Evolutionary conservation across 1,140 invertebrate genomes (phyloP), one percentile per base, ranked within the genome.

Genomic region (Nephotettix cincticeps): DNA sequence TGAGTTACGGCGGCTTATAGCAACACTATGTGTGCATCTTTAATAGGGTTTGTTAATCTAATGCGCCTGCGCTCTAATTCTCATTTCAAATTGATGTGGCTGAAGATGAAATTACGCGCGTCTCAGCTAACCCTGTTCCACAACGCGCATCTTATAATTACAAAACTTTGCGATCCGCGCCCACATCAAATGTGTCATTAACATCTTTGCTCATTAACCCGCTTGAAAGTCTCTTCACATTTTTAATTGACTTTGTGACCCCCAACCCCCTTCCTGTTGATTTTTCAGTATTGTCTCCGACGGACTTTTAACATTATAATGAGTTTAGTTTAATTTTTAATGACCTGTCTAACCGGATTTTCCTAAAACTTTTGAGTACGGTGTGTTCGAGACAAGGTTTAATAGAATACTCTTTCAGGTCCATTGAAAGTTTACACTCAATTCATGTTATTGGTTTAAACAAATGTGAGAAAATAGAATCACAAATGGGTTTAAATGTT

Each of bases 21-120:
- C 47, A 69, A 51, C 45, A 21, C 61, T 40, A 65, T 32, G 63
- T 61, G 69, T 70, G 69, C 45, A 65, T 73, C 72, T 73, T 73
- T 73, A 73, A 73, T 73, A 73, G 63, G 36, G 69, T 73, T 73
- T 73, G 72, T 73, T 73, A 70, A 73, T 73, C 68, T 71, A 71
- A 73, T 71, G 72, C 45, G 64, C 32, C n/a, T 51, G 69, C 58
- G 63, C 72, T 21, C 28, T 69, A 68, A 68, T 72, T 69, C 67
- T 64, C 45, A 54, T 65, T 65, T 61, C 40, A 69, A 66, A 72
- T 68, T 61, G 67, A 69, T 63, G 61, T 70, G 68, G 68, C 40
- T 40, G 43, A 30, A 63, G 58, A 70, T 36, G 54, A 30, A 58
- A 70, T 70, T 70, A 70, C 54, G 25, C 61, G 30, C 43, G 29